Percentiles rank a stretch among this genome's conserved stretches.
phyloP scores from a whole-genome alignment of 2,113 vertebrate genomes.

The Grammomys dolichurus region DNA sequence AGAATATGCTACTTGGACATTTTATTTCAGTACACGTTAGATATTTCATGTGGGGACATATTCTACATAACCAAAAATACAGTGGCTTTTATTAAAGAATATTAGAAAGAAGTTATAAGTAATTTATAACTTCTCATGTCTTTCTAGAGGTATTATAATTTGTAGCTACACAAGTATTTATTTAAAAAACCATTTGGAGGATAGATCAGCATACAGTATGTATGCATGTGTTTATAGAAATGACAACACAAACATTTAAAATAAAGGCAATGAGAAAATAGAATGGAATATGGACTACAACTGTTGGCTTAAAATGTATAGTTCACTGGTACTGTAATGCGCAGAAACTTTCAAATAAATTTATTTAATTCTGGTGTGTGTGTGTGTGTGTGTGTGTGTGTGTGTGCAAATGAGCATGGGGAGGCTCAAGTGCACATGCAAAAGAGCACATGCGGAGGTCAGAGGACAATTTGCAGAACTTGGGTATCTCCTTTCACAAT shows the following conservation, averaged over 20 bases:
- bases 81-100: not conserved
- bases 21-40: not conserved
- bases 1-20: not conserved
- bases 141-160: constrained; percentile 34
- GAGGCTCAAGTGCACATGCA: not conserved
- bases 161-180: not conserved
- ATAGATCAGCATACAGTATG: not conserved
- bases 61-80: not conserved
- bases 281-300: not conserved
- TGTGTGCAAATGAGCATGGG: too few species aligned
- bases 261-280: not conserved
- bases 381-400: not conserved
- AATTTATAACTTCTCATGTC: constrained; percentile 12
- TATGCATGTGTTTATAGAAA: not conserved
- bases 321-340: not conserved
- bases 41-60: constrained; percentile 6
- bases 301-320: not conserved
- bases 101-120: constrained; percentile 30
- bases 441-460: too few species aligned
- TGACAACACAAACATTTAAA: not conserved
- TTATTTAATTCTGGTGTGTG: not conserved
- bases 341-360: not conserved
- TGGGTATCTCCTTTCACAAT: not conserved
- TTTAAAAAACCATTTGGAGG: not conserved
- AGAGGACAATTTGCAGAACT: not conserved